Evolutionary conservation across 2,888 invertebrate genomes (phyloP).

Genomic region (Nemurella pictetii): DNA sequence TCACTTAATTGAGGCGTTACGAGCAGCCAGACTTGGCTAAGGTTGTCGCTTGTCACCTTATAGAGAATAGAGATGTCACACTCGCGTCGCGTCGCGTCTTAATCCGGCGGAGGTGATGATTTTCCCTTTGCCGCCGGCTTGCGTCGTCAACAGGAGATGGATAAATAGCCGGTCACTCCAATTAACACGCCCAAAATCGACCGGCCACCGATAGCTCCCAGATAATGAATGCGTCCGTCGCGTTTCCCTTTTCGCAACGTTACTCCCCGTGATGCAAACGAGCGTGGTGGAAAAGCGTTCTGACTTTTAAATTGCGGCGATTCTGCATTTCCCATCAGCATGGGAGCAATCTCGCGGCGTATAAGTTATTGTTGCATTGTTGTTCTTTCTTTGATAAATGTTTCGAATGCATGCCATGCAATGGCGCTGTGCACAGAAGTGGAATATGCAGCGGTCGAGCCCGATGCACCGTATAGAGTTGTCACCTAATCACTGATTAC

Average conservation of each 20-base stretch:
- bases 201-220: background rate
- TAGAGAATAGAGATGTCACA: conserved; percentile 22
- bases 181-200: background rate
- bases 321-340: background rate
- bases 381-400: background rate
- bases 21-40: background rate
- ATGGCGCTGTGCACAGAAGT: background rate
- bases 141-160: background rate
- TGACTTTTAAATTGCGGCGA: background rate
- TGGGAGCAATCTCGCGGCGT: background rate
- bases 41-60: conserved; percentile 18
- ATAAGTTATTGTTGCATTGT: background rate
- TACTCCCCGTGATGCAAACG: background rate
- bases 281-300: background rate
- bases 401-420: background rate
- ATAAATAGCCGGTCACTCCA: background rate
- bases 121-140: background rate
- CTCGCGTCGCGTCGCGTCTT: too few relatives aligned
- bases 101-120: background rate
- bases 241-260: background rate
- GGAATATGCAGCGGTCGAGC: background rate
- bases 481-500: conserved; percentile 26
- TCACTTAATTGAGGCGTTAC: conserved; percentile 29
- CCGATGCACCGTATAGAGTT: conserved; percentile 8
- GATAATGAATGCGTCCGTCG: background rate